These are phyloP conservation scores for Serinus canaria DNA, from an alignment of 2,113 vertebrate species.

Conservation along the genomic window DNA sequence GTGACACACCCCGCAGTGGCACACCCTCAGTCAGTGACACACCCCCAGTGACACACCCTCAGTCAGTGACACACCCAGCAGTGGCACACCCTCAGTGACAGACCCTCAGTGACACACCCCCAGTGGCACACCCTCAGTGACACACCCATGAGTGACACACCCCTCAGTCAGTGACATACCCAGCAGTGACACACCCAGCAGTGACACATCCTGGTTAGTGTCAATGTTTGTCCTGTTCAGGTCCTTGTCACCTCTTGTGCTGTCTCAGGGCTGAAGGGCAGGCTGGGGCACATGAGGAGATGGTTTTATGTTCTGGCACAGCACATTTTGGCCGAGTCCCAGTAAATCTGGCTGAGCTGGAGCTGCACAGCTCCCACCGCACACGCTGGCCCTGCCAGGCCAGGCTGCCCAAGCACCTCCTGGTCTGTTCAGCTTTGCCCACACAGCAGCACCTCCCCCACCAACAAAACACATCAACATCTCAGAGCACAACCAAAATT, in stretches of 20 bases:
- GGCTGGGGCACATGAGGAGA: accelerated
- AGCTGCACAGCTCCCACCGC: background rate
- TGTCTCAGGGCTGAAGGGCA: background rate
- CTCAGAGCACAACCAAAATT: background rate
- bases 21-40: background rate
- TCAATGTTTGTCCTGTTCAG: background rate
- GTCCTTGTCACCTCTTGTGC: accelerated
- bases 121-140: no score
- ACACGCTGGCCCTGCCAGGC: no score
- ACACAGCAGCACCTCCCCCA: background rate
- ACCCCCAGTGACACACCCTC: background rate
- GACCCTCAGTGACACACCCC: no score
- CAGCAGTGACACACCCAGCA: background rate
- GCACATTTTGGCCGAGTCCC: background rate
- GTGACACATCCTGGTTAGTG: background rate
- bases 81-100: background rate
- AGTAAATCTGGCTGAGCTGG: background rate
- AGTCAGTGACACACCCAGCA: no score
- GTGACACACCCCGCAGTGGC: no score
- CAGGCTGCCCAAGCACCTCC: background rate
- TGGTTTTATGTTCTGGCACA: background rate
- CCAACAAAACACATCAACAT: background rate
- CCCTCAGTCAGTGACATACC: background rate
- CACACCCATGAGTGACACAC: background rate
- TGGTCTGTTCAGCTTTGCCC: background rate